Evolutionary conservation across 2,888 invertebrate species (phyloP).

Genomic region (Drosophila meridionalis): DNA sequence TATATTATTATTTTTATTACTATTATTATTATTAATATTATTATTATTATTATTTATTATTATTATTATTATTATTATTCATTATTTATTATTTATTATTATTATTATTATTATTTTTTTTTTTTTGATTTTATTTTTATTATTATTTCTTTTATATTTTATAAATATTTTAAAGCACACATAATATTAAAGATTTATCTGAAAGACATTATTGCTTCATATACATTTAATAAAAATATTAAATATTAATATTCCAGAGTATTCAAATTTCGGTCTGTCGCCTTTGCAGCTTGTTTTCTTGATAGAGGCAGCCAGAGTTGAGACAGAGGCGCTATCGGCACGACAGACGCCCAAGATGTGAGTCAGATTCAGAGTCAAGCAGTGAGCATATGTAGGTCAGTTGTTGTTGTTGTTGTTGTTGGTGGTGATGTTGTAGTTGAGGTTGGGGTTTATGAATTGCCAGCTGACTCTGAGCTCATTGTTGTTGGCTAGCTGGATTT

Average conservation of each 20-base stretch:
- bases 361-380: conserved; percentile 62
- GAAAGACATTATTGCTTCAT: too few species aligned
- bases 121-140: too few species aligned
- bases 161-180: too few species aligned
- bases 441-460: conserved; percentile 70
- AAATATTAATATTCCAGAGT: conserved; percentile 15
- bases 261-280: conserved; percentile 17
- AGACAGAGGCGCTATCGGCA: conserved; percentile 40
- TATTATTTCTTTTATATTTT: too few species aligned
- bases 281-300: conserved; percentile 28
- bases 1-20: too few species aligned
- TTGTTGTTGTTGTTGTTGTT: conserved; percentile 41
- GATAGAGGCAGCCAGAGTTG: conserved; percentile 34
- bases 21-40: too few species aligned
- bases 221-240: too few species aligned
- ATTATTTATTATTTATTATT: too few species aligned
- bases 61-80: too few species aligned
- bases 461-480: conserved; percentile 61
- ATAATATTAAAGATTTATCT: too few species aligned
- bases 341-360: conserved; percentile 54
- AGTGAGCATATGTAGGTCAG: conserved; percentile 74
- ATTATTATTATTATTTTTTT: too few species aligned
- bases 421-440: conserved; percentile 9
- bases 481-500: conserved; percentile 54
- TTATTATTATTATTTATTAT: too few species aligned